Percentiles rank a stretch among this genome's conserved stretches.
Conservation (phyloP, 2,888 invertebrate genomes). For the Hyppa rectilinea region DNA sequence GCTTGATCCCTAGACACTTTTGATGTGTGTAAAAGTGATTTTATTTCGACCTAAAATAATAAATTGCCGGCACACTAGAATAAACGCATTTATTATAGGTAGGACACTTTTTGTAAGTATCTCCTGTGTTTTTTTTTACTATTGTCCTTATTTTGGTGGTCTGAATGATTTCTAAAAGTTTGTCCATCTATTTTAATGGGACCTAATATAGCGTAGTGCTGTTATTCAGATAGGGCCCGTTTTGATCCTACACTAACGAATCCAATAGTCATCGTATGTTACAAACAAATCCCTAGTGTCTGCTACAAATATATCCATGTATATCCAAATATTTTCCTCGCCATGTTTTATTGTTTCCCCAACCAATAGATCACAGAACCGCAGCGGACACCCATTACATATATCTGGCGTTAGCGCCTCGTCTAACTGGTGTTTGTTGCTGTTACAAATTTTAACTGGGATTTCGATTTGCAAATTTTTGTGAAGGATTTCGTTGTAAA, state of each 20-base stretch:
- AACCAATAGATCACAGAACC: constrained; percentile 53
- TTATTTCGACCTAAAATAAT: too few relatives aligned
- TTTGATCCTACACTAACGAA: constrained; percentile 16
- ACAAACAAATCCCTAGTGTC: constrained; percentile 39
- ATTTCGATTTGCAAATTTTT: neutral
- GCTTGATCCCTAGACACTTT: too few relatives aligned
- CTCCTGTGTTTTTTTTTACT: too few relatives aligned
- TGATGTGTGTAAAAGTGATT: too few relatives aligned
- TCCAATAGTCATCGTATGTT: constrained; percentile 26
- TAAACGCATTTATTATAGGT: too few relatives aligned
- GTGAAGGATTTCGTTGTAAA: neutral
- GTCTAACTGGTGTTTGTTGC: constrained; percentile 37
- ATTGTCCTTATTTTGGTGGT: too few relatives aligned
- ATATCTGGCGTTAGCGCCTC: constrained; percentile 43
- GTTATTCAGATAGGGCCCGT: too few relatives aligned
- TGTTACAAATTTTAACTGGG: constrained; percentile 9
- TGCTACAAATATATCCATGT: constrained; percentile 9
- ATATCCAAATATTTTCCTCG: constrained; percentile 47
- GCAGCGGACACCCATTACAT: constrained; percentile 48
- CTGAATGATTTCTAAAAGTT: too few relatives aligned
- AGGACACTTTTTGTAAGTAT: too few relatives aligned
- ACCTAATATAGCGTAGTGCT: too few relatives aligned
- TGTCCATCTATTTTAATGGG: too few relatives aligned
- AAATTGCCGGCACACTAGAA: too few relatives aligned
- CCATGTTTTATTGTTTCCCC: constrained; percentile 55